Conservation (phyloP, 2,113 vertebrate genomes). For the Perca fluviatilis region DNA sequence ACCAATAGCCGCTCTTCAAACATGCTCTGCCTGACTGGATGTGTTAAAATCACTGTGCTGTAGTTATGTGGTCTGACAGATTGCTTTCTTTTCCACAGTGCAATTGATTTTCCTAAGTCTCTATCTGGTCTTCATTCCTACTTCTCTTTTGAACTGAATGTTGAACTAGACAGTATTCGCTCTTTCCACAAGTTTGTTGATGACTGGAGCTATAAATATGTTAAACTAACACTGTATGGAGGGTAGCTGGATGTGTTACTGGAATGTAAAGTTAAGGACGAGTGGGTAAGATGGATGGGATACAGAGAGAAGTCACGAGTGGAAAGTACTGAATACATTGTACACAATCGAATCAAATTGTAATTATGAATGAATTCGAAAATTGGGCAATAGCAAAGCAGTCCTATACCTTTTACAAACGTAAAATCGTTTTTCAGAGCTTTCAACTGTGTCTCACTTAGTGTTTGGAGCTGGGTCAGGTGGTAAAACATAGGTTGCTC, state of each 20-base stretch:
- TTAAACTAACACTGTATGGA: neutral
- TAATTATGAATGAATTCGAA: too few species aligned
- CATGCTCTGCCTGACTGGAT: constrained; percentile 59
- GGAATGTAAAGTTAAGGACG: neutral
- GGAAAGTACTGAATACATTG: too few species aligned
- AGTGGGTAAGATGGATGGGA: too few species aligned
- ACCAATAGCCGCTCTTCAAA: constrained; percentile 56
- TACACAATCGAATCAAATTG: too few species aligned
- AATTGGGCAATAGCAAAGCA: too few species aligned
- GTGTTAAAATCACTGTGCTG: constrained; percentile 57
- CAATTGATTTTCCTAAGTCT: constrained; percentile 62
- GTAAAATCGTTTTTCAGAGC: neutral
- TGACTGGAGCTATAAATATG: constrained; percentile 9
- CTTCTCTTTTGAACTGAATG: constrained; percentile 28
- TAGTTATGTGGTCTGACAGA: constrained; percentile 62
- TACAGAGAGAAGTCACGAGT: too few species aligned
- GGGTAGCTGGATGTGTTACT: neutral
- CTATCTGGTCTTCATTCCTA: constrained; percentile 42
- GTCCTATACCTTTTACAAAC: too few species aligned
- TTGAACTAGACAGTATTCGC: constrained; percentile 21
- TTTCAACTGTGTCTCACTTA: neutral
- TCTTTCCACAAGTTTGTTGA: constrained; percentile 22
- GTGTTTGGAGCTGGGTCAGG: neutral
- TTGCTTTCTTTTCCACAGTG: constrained; percentile 46
- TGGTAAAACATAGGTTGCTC: neutral